These are phyloP conservation scores for Drosophila busckii DNA, from an alignment of 1,140 invertebrate genomes.

Conservation along the genomic window DNA sequence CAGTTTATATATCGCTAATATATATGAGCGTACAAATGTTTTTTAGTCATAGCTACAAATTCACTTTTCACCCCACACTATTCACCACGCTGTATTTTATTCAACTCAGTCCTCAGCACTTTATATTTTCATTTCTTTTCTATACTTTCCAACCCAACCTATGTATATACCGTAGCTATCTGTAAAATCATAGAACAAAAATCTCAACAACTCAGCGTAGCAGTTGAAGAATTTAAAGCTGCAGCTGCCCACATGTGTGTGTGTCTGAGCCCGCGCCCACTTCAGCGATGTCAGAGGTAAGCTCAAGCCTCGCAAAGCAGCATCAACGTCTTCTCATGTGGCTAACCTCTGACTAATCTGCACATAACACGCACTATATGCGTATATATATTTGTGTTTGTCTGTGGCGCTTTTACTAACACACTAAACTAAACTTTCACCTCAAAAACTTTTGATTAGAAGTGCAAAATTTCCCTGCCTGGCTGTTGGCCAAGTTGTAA, in stretches of 20 bases:
- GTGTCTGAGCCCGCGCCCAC: constrained; percentile 1
- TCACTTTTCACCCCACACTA: too few species aligned
- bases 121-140: constrained; percentile 37
- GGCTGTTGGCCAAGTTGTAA: too few species aligned
- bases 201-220: neutral
- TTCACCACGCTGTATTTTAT: too few species aligned
- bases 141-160: constrained; percentile 33
- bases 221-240: neutral
- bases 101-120: too few species aligned
- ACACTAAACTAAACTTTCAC: too few species aligned
- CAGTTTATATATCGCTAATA: neutral
- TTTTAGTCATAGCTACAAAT: too few species aligned
- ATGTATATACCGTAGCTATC: constrained; percentile 54
- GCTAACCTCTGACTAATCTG: constrained; percentile 30
- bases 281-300: constrained; percentile 28
- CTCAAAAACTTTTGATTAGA: too few species aligned
- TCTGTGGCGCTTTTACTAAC: too few species aligned
- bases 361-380: constrained; percentile 7
- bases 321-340: constrained; percentile 13
- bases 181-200: constrained; percentile 25
- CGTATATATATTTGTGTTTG: neutral
- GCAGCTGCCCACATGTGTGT: too few species aligned
- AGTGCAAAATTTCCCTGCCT: too few species aligned
- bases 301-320: constrained; percentile 5
- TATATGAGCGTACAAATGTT: constrained; percentile 12